These are phyloP conservation scores for Cephalopterus ornatus DNA, from an alignment of 2,113 vertebrate species.

Conservation along the genomic window DNA sequence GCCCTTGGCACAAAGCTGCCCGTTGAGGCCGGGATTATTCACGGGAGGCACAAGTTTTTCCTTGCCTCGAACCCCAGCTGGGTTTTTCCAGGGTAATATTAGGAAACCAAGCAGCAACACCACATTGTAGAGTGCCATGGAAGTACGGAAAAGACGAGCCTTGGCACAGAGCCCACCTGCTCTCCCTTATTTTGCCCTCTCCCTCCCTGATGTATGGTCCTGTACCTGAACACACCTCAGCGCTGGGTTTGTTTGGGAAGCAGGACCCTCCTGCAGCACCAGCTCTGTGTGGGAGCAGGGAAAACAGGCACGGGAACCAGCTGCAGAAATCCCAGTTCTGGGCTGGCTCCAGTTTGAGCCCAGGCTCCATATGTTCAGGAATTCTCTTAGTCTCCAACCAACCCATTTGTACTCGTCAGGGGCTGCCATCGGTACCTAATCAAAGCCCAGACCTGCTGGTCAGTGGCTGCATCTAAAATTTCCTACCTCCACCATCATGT, in stretches of 20 bases:
- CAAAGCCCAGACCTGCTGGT: background rate
- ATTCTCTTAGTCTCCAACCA: background rate
- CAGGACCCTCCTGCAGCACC: background rate
- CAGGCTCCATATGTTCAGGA: background rate
- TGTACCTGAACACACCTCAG: background rate
- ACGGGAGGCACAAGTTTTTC: background rate
- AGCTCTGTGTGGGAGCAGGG: background rate
- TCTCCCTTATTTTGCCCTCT: background rate
- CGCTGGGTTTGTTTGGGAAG: background rate
- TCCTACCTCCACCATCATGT: background rate
- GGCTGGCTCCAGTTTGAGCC: background rate
- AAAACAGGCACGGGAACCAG: background rate
- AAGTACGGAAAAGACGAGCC: background rate
- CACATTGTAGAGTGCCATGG: fast-evolving
- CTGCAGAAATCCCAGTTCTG: background rate
- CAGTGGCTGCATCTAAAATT: background rate
- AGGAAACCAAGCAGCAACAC: background rate
- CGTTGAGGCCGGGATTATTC: fast-evolving
- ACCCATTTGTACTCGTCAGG: background rate
- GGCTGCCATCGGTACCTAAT: background rate
- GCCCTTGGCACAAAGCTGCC: background rate
- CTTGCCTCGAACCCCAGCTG: background rate
- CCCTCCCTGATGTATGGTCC: background rate
- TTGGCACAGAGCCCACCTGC: fast-evolving
- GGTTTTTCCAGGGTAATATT: background rate